Conservation (phyloP, 2,113 vertebrate species). For the Tetrax tetrax region DNA sequence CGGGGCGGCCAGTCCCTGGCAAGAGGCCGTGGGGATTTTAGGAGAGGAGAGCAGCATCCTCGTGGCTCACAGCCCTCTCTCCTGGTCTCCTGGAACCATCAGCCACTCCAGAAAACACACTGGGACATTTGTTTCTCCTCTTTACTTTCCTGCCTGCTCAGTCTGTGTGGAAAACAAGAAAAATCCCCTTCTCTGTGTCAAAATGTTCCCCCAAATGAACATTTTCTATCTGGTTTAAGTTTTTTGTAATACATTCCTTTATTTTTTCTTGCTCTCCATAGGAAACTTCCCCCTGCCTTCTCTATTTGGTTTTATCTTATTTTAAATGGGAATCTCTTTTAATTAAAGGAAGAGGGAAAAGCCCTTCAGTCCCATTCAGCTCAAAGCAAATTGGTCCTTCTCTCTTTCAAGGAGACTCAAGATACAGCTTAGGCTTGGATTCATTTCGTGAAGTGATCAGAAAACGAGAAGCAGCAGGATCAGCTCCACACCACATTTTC, state of each 20-base stretch:
- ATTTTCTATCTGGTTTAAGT: neutral
- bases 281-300: neutral
- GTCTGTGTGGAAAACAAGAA: neutral
- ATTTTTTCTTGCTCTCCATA: neutral
- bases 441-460: neutral
- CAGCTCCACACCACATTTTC: neutral
- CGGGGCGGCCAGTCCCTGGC: too few relatives aligned
- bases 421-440: slow-evolving; percentile 16
- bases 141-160: neutral
- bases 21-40: neutral
- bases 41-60: neutral
- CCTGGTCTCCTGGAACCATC: neutral
- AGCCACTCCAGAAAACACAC: neutral
- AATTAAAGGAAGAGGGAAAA: slow-evolving; percentile 43
- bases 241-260: neutral
- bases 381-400: slow-evolving; percentile 22
- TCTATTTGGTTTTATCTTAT: neutral
- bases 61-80: neutral
- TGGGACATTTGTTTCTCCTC: neutral
- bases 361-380: slow-evolving; percentile 36
- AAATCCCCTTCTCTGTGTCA: neutral
- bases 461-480: neutral
- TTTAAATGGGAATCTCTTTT: slow-evolving; percentile 26
- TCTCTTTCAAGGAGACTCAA: neutral
- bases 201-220: neutral